These are phyloP conservation scores for Gymnothorax reevesii DNA, from an alignment of 2,797 vertebrate genomes.

Conservation along the genomic window DNA sequence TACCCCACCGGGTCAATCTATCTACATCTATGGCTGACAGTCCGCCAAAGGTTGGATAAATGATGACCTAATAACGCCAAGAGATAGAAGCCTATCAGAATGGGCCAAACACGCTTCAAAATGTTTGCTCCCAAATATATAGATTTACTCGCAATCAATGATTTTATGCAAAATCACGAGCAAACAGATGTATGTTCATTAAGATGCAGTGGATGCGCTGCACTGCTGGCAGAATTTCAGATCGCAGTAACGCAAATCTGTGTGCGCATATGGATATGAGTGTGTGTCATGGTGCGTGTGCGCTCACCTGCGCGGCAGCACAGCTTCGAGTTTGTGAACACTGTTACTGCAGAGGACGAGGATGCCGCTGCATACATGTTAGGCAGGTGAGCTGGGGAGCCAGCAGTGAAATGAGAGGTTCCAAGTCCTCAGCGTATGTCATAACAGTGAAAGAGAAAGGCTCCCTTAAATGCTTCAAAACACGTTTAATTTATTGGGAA, in stretches of 20 bases:
- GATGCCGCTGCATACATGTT: background rate
- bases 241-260: background rate
- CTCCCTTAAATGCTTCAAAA: no score
- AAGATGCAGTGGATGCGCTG: background rate
- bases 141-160: background rate
- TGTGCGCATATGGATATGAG: background rate
- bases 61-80: background rate
- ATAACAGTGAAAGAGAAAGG: no score
- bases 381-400: background rate
- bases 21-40: background rate
- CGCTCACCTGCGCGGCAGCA: background rate
- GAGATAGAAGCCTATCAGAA: conserved; percentile 8
- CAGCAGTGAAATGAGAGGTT: no score
- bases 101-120: background rate
- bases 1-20: no score
- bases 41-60: conserved; percentile 16
- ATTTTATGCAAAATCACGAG: background rate
- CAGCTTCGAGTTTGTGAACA: no score
- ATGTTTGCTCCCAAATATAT: background rate
- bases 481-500: no score
- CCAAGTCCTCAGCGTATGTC: no score
- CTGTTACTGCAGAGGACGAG: no score
- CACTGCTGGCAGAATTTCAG: background rate
- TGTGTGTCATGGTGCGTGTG: no score
- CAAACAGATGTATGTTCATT: conserved; percentile 14